Evolutionary conservation across 2,888 invertebrate species (phyloP).

Genomic region (Spisula solida): DNA sequence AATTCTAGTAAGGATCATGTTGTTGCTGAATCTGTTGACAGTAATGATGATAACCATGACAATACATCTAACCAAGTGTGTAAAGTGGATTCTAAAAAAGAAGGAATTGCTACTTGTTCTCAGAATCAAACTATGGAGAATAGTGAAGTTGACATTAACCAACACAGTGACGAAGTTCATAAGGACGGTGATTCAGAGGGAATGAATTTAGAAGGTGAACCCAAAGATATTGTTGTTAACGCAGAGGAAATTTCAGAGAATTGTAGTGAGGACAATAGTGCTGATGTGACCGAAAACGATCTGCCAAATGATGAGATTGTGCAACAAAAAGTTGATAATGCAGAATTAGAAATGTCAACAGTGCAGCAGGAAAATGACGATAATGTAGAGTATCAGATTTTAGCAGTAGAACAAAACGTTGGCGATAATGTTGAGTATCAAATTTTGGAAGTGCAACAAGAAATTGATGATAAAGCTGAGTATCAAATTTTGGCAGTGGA

Average conservation of each 20-base stretch:
- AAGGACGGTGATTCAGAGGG: neutral
- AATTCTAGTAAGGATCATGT: neutral
- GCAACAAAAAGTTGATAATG: neutral
- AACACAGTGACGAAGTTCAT: neutral
- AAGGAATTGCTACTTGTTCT: neutral
- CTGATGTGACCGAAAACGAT: neutral
- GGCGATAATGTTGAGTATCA: neutral
- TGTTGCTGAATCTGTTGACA: neutral
- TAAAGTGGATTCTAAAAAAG: neutral
- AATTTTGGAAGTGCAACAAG: too few species aligned
- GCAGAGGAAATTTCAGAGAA: neutral
- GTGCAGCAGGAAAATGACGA: neutral
- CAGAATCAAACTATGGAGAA: neutral
- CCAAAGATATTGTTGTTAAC: neutral
- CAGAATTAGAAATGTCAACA: neutral
- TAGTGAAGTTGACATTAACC: neutral
- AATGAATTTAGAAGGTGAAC: slow-evolving; percentile 9
- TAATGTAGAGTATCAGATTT: neutral
- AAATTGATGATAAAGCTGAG: too few species aligned
- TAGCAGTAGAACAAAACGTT: neutral
- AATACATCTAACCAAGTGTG: neutral
- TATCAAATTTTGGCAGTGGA: too few species aligned
- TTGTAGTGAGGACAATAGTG: neutral
- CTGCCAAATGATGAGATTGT: neutral
- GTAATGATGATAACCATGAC: neutral